Evolutionary conservation across 2,113 vertebrate species (phyloP), one percentile per base, ranked within the genome.

Genomic region (Mugil cephalus): DNA sequence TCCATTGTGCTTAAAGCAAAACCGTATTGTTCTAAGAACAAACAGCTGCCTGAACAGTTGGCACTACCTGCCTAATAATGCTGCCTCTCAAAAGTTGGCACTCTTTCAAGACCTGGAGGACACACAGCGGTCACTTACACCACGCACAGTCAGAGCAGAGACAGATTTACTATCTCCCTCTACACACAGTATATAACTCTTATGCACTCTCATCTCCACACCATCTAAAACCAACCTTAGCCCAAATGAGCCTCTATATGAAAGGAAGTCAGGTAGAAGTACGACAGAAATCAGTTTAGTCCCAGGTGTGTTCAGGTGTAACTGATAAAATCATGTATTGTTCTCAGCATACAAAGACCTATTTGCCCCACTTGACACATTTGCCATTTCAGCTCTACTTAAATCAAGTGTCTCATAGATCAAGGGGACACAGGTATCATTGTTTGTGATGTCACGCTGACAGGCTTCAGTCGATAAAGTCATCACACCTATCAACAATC

Each of bases 31-130:
- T 34, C 61, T 66, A 36, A 70, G 65, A 83, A 64, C 66, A 84
- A 82, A 82, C 80, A 85, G 82, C 85, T 84, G 85, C 83, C 73
- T 59, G 79, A 86, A 79, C 89, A 89, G 85, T 87, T 89, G 89
- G 82, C 66, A 63, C 75, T 84, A 86, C 84, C 84, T 87, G 76
- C 80, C 88, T 85, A 58, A 82, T 76, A 75, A 80, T 62, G 78
- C 40, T 83, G 79, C 63, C 39, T 76, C 45, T 63, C 38, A 74
- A 80, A 89, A 80, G 40, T 67, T 88, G 89, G 83, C 84, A 65
- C 74, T 61, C 59, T 69, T 59, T 87, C 80, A 87, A 83, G 84
- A 77, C 76, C 74, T 87, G 47, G 76, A 88, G 89, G 87, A 87
- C 89, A 80, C 72, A 47, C 74, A 81, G 82, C 78, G 87, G 82